Percentiles rank a stretch among this genome's conserved stretches.
Evolutionary conservation across 30 jellyfish, hydroid and myxozoan species (phyloP).

Genomic region (Aurelia sp.): DNA sequence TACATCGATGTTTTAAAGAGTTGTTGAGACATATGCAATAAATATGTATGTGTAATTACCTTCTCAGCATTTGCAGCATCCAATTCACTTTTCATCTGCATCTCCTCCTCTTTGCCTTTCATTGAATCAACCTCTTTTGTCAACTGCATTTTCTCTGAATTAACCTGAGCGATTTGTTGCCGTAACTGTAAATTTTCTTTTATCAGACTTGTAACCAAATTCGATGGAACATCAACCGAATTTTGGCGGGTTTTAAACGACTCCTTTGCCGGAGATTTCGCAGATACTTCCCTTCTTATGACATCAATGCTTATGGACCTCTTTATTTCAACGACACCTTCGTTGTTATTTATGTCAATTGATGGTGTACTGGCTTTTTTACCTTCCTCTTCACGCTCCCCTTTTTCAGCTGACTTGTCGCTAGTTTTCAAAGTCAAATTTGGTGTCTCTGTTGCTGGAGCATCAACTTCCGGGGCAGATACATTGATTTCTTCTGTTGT

Average conservation of each 20-base stretch:
- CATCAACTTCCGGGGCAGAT: not conserved
- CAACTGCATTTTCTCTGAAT: not conserved
- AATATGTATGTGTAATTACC: too few relatives aligned
- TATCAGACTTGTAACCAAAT: conserved; percentile 49
- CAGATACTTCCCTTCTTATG: too few relatives aligned
- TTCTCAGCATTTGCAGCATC: conserved; percentile 46
- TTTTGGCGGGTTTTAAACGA: too few relatives aligned
- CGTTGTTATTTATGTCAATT: too few relatives aligned
- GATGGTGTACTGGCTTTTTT: not conserved
- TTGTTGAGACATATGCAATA: too few relatives aligned
- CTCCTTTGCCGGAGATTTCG: conserved; percentile 1
- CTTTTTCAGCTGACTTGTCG: not conserved
- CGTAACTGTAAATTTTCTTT: conserved; percentile 40
- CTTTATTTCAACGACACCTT: too few relatives aligned
- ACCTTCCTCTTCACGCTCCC: not conserved
- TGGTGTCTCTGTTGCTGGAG: not conserved
- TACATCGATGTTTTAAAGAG: too few relatives aligned
- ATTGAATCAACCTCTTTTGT: not conserved
- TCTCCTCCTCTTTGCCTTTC: conserved; percentile 1
- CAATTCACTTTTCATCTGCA: conserved; percentile 6
- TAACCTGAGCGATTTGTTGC: not conserved
- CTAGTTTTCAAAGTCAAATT: too few relatives aligned
- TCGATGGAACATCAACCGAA: conserved; percentile 48
- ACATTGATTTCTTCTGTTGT: too few relatives aligned
- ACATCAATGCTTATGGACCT: too few relatives aligned